phyloP scores from a whole-genome alignment of 2,888 invertebrate genomes.

The Petrophora chlorosata region DNA sequence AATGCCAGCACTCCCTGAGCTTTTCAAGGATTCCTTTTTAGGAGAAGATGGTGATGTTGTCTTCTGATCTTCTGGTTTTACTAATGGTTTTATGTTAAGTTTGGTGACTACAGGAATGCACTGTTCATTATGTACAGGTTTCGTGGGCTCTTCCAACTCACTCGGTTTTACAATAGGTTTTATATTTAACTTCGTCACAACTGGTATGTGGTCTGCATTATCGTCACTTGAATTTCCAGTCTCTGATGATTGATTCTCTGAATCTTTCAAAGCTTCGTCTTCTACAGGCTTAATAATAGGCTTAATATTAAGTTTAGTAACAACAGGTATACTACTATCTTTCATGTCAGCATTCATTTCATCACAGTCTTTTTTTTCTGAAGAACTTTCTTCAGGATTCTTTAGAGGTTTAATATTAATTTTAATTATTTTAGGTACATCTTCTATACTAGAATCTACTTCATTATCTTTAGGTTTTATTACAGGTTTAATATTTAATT shows the following conservation, averaged over 20 bases:
- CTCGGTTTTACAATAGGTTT: conserved; percentile 80
- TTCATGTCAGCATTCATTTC: conserved; percentile 65
- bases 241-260: conserved; percentile 75
- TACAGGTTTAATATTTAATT: conserved; percentile 82
- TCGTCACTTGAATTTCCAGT: conserved; percentile 78
- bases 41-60: conserved; percentile 65
- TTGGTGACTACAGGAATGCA: conserved; percentile 71
- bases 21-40: conserved; percentile 63
- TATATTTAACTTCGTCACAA: conserved; percentile 83
- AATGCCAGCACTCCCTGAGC: conserved; percentile 48
- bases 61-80: conserved; percentile 71
- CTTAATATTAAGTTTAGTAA: conserved; percentile 82
- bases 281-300: conserved; percentile 79
- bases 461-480: conserved; percentile 77
- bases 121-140: conserved; percentile 50
- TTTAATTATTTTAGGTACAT: conserved; percentile 80
- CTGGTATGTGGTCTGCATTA: conserved; percentile 72
- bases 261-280: conserved; percentile 66
- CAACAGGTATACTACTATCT: conserved; percentile 74
- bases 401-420: conserved; percentile 82
- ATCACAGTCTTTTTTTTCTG: conserved; percentile 76
- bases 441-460: conserved; percentile 72
- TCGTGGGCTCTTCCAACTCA: conserved; percentile 50
- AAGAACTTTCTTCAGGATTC: conserved; percentile 70
- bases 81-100: conserved; percentile 71